A percentile compares a stretch with the other conserved stretches of the same genome.
phyloP scores from a whole-genome alignment of 2,888 invertebrate genomes.

The Glaucopsyche alexis region DNA sequence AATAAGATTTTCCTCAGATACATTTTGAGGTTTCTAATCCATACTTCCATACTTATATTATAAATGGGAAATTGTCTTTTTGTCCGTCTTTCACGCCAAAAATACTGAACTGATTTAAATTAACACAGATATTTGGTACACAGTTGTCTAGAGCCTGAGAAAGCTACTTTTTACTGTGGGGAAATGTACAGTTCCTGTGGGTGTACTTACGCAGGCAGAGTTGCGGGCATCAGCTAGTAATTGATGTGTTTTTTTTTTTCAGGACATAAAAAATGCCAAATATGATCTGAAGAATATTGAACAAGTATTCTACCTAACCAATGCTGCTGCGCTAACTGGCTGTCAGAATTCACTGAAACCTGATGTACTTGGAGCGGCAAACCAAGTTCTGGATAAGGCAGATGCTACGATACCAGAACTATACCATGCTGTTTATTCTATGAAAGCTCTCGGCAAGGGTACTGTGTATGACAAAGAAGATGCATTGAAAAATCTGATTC shows the following conservation, averaged over 20 bases:
- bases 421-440: slow-evolving; percentile 85
- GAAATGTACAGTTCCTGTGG: no score
- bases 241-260: slow-evolving; percentile 26
- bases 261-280: slow-evolving; percentile 60
- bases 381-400: slow-evolving; percentile 82
- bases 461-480: slow-evolving; percentile 83
- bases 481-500: slow-evolving; percentile 85
- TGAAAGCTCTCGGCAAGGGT: slow-evolving; percentile 84
- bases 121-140: no score
- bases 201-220: no score
- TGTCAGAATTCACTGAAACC: slow-evolving; percentile 76
- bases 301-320: slow-evolving; percentile 83
- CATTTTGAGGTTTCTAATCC: no score
- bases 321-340: slow-evolving; percentile 80
- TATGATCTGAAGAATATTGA: slow-evolving; percentile 70
- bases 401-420: slow-evolving; percentile 84
- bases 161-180: no score
- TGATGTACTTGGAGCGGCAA: slow-evolving; percentile 70
- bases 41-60: no score
- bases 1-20: no score
- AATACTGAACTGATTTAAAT: no score
- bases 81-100: no score
- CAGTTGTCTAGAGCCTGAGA: no score
- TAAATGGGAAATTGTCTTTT: no score
- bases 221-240: no score